A percentile compares a stretch with the other conserved stretches of the same genome.
Evolutionary conservation across 2,113 vertebrate species (phyloP).

Genomic region (Oncorhynchus mykiss): DNA sequence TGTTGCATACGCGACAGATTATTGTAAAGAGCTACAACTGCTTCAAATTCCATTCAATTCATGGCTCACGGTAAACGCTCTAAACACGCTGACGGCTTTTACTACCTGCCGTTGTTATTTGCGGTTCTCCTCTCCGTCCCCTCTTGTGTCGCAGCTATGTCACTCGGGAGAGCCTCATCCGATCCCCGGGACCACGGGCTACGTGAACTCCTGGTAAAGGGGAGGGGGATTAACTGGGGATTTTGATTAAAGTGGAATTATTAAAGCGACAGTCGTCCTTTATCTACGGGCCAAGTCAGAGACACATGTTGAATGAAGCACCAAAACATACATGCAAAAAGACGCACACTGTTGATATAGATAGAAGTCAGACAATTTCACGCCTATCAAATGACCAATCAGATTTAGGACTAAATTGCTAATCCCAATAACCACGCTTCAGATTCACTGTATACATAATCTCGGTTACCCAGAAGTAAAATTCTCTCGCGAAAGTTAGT

Average conservation of each 20-base stretch:
- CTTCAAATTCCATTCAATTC: conserved; percentile 20
- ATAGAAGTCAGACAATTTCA: neutral
- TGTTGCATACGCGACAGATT: conserved; percentile 17
- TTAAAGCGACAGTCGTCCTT: conserved; percentile 45
- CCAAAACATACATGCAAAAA: neutral
- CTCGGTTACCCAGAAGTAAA: too few relatives aligned
- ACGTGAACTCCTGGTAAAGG: too few relatives aligned
- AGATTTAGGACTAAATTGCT: too few relatives aligned
- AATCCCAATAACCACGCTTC: too few relatives aligned
- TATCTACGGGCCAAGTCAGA: neutral
- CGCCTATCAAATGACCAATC: too few relatives aligned
- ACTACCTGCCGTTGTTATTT: conserved; percentile 28
- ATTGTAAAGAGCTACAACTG: conserved; percentile 17
- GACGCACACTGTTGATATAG: neutral
- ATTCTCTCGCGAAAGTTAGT: too few relatives aligned
- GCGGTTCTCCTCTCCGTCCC: conserved; percentile 22
- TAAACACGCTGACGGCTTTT: conserved; percentile 14
- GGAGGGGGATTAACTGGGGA: conserved; percentile 17
- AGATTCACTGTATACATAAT: neutral
- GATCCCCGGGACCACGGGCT: conserved; percentile 20
- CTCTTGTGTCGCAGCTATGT: conserved; percentile 27
- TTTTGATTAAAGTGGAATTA: conserved; percentile 39
- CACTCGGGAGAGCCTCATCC: conserved; percentile 32
- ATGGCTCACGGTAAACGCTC: conserved; percentile 23
- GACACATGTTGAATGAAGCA: too few relatives aligned